These are phyloP conservation scores for Pogona vitticeps DNA, from an alignment of 2,113 vertebrate genomes.

Conservation along the genomic window DNA sequence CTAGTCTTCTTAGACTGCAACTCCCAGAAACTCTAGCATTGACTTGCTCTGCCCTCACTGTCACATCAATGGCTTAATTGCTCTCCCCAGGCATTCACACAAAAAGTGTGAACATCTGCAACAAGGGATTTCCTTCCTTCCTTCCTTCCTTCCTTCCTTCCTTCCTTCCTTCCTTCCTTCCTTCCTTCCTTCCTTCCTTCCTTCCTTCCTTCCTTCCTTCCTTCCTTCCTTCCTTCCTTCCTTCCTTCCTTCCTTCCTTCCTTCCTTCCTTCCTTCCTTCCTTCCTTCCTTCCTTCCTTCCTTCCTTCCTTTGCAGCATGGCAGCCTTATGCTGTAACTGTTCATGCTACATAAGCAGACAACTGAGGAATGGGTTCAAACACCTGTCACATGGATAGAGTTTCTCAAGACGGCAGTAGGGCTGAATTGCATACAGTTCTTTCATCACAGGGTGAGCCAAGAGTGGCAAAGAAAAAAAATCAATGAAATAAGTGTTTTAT, in stretches of 20 bases:
- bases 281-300: not conserved
- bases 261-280: not conserved
- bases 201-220: not conserved
- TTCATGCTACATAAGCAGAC: no score
- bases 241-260: not conserved
- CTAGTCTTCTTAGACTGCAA: no score
- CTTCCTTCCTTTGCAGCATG: not conserved
- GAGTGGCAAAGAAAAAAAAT: not conserved
- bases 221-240: not conserved
- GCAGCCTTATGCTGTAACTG: not conserved
- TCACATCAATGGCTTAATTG: no score
- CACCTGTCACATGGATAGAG: no score
- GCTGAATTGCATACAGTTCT: no score
- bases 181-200: not conserved
- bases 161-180: not conserved
- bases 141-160: not conserved
- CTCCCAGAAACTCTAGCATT: no score
- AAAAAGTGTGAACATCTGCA: no score
- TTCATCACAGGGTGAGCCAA: slow-evolving; percentile 44
- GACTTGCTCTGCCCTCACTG: no score
- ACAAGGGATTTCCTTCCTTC: not conserved
- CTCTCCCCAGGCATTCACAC: no score
- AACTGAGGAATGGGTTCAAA: no score
- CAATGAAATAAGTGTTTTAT: slow-evolving; percentile 60
- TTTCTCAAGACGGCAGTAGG: not conserved